phyloP scores from a whole-genome alignment of 2,888 invertebrate genomes.

The Meiosimyza platycephala region DNA sequence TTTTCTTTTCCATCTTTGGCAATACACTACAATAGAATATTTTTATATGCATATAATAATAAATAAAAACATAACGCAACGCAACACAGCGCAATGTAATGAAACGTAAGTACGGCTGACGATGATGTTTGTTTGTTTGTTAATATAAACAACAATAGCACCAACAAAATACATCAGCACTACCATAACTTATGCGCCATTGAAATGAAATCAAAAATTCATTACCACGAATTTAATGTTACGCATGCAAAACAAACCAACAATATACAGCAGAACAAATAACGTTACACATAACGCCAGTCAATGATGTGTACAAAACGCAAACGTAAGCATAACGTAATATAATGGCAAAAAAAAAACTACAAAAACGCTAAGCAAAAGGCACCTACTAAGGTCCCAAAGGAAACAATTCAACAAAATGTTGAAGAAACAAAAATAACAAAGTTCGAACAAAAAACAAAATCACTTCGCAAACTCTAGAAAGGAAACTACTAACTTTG shows the following conservation, averaged over 20 bases:
- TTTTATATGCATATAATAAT: background rate
- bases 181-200: conserved; percentile 23
- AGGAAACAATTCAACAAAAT: conserved; percentile 10
- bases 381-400: background rate
- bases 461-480: background rate
- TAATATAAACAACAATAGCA: too few relatives aligned
- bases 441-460: background rate
- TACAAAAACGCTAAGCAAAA: too few relatives aligned
- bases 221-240: conserved; percentile 18
- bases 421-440: background rate
- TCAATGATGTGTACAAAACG: conserved; percentile 18
- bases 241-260: conserved; percentile 13
- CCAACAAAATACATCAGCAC: conserved; percentile 10
- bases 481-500: background rate
- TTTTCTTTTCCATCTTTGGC: too few relatives aligned
- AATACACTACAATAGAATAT: too few relatives aligned
- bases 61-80: background rate
- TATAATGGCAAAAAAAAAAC: background rate
- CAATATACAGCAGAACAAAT: too few relatives aligned
- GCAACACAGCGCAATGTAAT: background rate
- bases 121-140: too few relatives aligned
- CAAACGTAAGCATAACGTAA: conserved; percentile 5
- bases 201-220: conserved; percentile 34
- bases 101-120: too few relatives aligned
- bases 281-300: background rate